These are phyloP conservation scores for Patiria pectinifera DNA, from an alignment of 53 echinoderm and acorn worm species.

Conservation along the genomic window DNA sequence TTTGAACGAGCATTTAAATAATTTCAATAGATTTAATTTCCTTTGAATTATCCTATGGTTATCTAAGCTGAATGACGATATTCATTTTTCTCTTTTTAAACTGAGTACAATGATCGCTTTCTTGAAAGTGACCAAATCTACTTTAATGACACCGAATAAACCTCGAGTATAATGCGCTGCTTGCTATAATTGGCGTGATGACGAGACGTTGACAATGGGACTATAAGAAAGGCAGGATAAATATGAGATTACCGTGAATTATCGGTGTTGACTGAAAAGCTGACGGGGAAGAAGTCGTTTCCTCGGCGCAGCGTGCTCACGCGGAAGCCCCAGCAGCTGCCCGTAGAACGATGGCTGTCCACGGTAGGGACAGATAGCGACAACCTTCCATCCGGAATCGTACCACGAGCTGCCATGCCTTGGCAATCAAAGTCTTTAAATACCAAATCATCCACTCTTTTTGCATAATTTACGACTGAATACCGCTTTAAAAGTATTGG, in stretches of 20 bases:
- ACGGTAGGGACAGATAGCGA: not conserved
- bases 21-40: not conserved
- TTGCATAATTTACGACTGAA: not conserved
- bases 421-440: not conserved
- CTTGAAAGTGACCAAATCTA: not conserved
- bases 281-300: conserved; percentile 32
- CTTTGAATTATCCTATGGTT: not conserved
- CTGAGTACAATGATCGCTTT: conserved; percentile 11
- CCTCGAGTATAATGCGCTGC: not conserved
- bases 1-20: no score
- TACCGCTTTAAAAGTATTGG: not conserved
- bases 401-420: not conserved
- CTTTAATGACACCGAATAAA: conserved; percentile 8
- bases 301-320: conserved; percentile 23
- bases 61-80: not conserved
- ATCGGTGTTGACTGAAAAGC: conserved; percentile 40
- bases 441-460: not conserved
- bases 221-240: not conserved
- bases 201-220: not conserved
- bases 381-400: conserved; percentile 3
- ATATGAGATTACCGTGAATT: conserved; percentile 55
- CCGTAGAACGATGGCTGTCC: not conserved
- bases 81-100: not conserved
- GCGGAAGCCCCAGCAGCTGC: conserved; percentile 50
- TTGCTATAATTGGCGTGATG: conserved; percentile 27